phyloP scores from a whole-genome alignment of 2,797 vertebrate species.

The Mareca penelope region DNA sequence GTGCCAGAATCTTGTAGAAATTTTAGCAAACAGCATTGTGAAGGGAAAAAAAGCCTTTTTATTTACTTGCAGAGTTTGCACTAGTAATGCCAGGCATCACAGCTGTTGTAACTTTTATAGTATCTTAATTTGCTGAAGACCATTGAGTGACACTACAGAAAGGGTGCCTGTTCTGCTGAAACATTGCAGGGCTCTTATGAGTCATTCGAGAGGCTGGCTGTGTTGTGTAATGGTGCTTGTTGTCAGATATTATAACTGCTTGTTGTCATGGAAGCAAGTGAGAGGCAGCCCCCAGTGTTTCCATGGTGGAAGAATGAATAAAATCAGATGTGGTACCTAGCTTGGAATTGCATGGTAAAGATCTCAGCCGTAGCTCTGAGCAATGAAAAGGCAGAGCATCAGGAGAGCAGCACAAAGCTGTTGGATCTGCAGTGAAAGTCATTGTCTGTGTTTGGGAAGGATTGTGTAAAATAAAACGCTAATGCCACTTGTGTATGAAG shows the following conservation, averaged over 20 bases:
- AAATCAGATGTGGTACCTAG: conserved; percentile 64
- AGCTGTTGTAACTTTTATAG: background rate
- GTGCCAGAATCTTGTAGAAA: background rate
- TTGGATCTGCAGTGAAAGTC: background rate
- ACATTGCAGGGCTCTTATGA: background rate
- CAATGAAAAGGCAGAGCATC: conserved; percentile 17
- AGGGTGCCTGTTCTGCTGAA: background rate
- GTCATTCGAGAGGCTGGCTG: background rate
- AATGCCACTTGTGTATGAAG: background rate
- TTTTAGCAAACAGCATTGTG: background rate
- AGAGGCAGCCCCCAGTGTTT: conserved; percentile 74
- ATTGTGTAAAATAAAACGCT: background rate
- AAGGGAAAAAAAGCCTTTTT: background rate
- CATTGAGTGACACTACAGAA: background rate
- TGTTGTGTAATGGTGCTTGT: conserved; percentile 45
- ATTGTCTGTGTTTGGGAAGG: background rate
- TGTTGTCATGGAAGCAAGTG: conserved; percentile 73
- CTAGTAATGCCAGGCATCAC: background rate
- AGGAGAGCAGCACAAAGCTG: background rate
- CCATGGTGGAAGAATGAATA: conserved; percentile 74
- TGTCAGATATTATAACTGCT: conserved; percentile 39
- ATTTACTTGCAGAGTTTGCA: background rate
- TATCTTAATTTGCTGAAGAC: background rate
- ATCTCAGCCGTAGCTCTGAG: conserved; percentile 34
- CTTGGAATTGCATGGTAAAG: conserved; percentile 55